Base-by-base conservation (phyloP, 2,797 vertebrate genomes). In the Erethizon dorsatum region DNA sequence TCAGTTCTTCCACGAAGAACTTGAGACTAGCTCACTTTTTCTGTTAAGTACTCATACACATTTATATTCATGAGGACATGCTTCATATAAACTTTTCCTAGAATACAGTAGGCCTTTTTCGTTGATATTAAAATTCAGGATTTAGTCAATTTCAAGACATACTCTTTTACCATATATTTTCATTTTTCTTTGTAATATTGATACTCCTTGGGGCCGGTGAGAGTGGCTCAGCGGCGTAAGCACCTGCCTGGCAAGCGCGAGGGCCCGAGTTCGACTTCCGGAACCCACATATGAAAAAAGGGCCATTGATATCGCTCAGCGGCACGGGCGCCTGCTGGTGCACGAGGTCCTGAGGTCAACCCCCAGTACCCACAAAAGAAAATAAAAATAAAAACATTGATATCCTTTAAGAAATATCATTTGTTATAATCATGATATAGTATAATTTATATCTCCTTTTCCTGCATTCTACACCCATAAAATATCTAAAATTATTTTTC, bases 1-100 rank as follows among this genome's bases (percentile, higher is more conserved):
- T 93, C 4, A 88, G 37, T 45, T 94, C 8, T 91, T 26, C 14
- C 61, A 94, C 54, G 37, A 96, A 86, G 52, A 83, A 85, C n/a
- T 80, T 90, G 61, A 90, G 12, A 84, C 15, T 6, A 84, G 22
- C 0, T 91, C 80, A 17, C 1, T 82, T 80, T 94, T 71, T 90
- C 31, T 88, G 15, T 11, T 54, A 10, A 11, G n/a, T 59, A 24
- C 15, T 37, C 28, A 78, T 15, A 90, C 6, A 54, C 6, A 59
- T 5, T 45, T 91, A 33, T 82, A 37, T 82, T 90, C 18, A 87
- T 52, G 6, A 71, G 37, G 12, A 77, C 33, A 71, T 37, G 13
- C 31, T 73, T 82, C 47, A 37, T 26, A 71, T 63, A 31, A 82
- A 33, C 12, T 57, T 63, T 85, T 52, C 31, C 28, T 67, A 41